Evolutionary conservation across 92 coral and sea anemone genomes (phyloP).

Genomic region (Zoanthus sansibaricus): DNA sequence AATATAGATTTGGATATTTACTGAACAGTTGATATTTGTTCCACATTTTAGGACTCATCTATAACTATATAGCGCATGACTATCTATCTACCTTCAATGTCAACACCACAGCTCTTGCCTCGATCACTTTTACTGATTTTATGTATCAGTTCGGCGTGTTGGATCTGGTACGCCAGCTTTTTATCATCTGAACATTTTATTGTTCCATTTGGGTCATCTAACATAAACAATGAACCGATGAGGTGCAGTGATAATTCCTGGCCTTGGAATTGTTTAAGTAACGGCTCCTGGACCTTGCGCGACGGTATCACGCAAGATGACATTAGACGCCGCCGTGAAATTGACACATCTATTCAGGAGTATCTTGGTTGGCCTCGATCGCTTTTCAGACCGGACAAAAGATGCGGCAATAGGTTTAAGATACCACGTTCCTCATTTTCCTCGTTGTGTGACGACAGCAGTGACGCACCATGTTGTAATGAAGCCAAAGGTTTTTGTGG

Average conservation of each 20-base stretch:
- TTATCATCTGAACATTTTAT: not conserved
- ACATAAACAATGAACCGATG: not conserved
- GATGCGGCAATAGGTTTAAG: slow-evolving; percentile 57
- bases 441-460: slow-evolving; percentile 64
- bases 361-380: slow-evolving; percentile 67
- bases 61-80: not conserved
- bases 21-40: not conserved
- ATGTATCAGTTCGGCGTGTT: not conserved
- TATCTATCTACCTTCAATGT: not conserved
- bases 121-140: slow-evolving; percentile 5
- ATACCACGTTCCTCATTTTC: slow-evolving; percentile 18
- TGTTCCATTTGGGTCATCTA: not conserved
- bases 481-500: slow-evolving; percentile 70
- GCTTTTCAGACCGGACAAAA: slow-evolving; percentile 60
- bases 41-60: not conserved
- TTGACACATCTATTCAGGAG: slow-evolving; percentile 56
- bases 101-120: not conserved
- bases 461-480: slow-evolving; percentile 75
- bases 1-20: too few relatives aligned
- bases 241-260: slow-evolving; percentile 1
- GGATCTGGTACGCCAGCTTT: not conserved
- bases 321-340: slow-evolving; percentile 46
- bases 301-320: slow-evolving; percentile 49
- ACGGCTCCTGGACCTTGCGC: slow-evolving; percentile 65
- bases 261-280: slow-evolving; percentile 52